A percentile compares a stretch with the other conserved stretches of the same genome.
Evolutionary conservation across 2,113 vertebrate species (phyloP).

Genomic region (Eubucco bourcierii): DNA sequence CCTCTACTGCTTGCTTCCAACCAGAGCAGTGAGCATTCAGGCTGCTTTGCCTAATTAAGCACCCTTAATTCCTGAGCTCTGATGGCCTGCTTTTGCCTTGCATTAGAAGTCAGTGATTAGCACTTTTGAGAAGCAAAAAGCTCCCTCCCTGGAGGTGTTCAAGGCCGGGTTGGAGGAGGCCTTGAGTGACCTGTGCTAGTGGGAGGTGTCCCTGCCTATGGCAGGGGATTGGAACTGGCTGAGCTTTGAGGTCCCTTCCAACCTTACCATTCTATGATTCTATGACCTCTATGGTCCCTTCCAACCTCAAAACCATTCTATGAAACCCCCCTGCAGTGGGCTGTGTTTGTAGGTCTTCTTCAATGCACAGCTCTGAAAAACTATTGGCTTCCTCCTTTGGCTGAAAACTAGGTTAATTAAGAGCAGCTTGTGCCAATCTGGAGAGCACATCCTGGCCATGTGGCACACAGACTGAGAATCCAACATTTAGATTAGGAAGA

Average conservation of each 20-base stretch:
- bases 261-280: no score
- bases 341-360: not conserved
- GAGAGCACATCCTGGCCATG: not conserved
- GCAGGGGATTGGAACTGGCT: no score
- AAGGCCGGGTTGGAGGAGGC: no score
- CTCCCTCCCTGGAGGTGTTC: no score
- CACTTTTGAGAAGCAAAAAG: not conserved
- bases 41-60: not conserved
- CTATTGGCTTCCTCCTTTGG: not conserved
- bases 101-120: not conserved
- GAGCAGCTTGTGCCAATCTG: not conserved
- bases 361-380: not conserved
- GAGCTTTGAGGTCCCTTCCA: no score
- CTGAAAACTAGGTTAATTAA: constrained; percentile 8
- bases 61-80: not conserved
- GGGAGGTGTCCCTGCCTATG: no score
- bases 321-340: not conserved
- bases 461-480: not conserved
- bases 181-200: no score
- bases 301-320: no score
- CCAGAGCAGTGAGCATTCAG: not conserved
- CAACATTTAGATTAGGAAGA: not conserved
- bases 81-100: not conserved
- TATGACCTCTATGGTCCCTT: no score
- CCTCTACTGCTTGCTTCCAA: not conserved